These are phyloP conservation scores for Campoletis raptor DNA, from an alignment of 2,888 invertebrate genomes.

Conservation along the genomic window DNA sequence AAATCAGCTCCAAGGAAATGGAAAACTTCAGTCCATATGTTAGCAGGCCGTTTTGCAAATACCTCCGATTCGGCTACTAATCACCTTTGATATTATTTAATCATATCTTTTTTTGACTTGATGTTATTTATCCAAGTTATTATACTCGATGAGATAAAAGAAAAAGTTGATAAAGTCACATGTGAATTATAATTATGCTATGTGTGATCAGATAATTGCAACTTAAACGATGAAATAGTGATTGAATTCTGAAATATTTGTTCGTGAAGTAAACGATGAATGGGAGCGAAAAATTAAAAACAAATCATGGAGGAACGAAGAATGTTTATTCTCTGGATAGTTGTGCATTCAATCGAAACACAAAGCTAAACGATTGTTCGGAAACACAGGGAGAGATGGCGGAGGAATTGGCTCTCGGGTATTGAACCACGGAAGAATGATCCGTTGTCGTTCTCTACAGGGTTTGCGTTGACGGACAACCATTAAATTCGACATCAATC, in stretches of 20 bases:
- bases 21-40: neutral
- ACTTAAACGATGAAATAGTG: neutral
- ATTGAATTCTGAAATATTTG: neutral
- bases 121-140: neutral
- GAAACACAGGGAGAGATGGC: conserved; percentile 13
- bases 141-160: neutral
- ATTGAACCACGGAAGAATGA: conserved; percentile 63
- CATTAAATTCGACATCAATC: conserved; percentile 81
- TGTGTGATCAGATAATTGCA: neutral
- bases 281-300: neutral
- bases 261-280: neutral
- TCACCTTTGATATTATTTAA: neutral
- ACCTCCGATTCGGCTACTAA: neutral
- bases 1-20: neutral
- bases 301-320: neutral
- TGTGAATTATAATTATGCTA: neutral
- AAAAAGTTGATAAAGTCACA: neutral
- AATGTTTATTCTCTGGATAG: conserved; percentile 18
- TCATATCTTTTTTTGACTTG: neutral
- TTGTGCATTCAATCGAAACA: conserved; percentile 36
- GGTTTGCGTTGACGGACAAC: conserved; percentile 73
- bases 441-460: conserved; percentile 50
- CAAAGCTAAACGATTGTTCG: conserved; percentile 33
- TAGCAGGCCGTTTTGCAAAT: neutral
- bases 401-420: conserved; percentile 42